These are phyloP conservation scores for Drosophila ironensis DNA, from an alignment of 1,140 invertebrate genomes.

Conservation along the genomic window DNA sequence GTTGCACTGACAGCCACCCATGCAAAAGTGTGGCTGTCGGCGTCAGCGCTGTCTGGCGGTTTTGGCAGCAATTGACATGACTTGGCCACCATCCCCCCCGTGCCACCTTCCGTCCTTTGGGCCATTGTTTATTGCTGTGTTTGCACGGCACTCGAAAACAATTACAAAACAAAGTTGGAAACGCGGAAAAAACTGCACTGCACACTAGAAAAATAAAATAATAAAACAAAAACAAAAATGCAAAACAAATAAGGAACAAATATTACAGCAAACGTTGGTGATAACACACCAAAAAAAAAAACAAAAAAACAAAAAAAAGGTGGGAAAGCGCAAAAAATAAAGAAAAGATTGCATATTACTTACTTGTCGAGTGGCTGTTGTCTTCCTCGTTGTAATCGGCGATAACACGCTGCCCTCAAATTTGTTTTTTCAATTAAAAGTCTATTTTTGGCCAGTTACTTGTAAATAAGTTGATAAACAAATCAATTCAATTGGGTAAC, in stretches of 20 bases:
- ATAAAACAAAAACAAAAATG: slow-evolving; percentile 8
- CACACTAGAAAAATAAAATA: slow-evolving; percentile 1
- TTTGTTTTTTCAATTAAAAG: background rate
- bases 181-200: slow-evolving; percentile 9
- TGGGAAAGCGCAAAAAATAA: too few relatives aligned
- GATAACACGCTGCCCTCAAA: background rate
- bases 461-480: too few relatives aligned
- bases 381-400: background rate
- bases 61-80: slow-evolving; percentile 28
- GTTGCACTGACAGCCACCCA: slow-evolving; percentile 19
- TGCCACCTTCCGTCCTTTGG: background rate
- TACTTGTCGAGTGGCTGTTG: slow-evolving; percentile 32
- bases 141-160: slow-evolving; percentile 34
- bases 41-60: slow-evolving; percentile 17
- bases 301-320: slow-evolving; percentile 18
- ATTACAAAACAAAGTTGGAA: slow-evolving; percentile 46
- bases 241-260: slow-evolving; percentile 11
- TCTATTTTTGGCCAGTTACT: background rate
- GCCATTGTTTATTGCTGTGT: too few relatives aligned
- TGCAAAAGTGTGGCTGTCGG: background rate
- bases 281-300: too few relatives aligned
- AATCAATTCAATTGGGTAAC: too few relatives aligned
- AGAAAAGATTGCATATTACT: slow-evolving; percentile 42
- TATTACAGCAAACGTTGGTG: slow-evolving; percentile 26
- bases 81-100: background rate